Percentiles rank a stretch among this genome's conserved stretches.
phyloP scores from a whole-genome alignment of 2,113 vertebrate species.

The Elachura formosa region DNA sequence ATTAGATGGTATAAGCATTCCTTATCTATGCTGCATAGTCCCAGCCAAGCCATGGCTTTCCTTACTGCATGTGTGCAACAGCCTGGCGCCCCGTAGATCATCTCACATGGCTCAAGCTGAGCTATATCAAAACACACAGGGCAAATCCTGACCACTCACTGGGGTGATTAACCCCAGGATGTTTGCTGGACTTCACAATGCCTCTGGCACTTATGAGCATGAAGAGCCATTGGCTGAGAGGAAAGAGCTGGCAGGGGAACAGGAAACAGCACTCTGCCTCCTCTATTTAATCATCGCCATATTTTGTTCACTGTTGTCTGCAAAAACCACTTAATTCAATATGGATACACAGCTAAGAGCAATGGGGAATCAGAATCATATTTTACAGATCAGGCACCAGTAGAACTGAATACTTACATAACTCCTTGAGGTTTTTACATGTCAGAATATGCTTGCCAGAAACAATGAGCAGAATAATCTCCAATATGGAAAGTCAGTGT shows the following conservation, averaged over 20 bases:
- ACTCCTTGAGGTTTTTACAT: not conserved
- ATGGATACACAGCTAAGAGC: not conserved
- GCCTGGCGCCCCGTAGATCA: not conserved
- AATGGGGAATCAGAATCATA: not conserved
- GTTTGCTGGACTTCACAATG: not conserved
- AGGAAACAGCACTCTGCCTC: not conserved
- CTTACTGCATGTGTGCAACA: not conserved
- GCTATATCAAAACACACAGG: not conserved
- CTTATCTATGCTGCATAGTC: fast-evolving
- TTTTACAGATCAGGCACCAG: not conserved
- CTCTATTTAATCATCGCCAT: not conserved
- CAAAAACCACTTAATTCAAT: not conserved
- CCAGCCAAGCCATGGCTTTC: not conserved
- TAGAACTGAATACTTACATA: not conserved
- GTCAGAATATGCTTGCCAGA: not conserved
- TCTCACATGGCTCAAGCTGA: not conserved
- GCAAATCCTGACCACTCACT: not conserved
- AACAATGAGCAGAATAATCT: not conserved
- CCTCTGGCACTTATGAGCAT: not conserved
- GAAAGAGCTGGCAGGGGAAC: not conserved
- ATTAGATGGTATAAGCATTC: not conserved
- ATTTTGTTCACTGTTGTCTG: not conserved
- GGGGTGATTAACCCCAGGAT: not conserved
- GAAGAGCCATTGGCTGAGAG: not conserved
- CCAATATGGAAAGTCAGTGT: not conserved